Conservation (phyloP, 2,797 vertebrate genomes). For the Mastacembelus armatus region DNA sequence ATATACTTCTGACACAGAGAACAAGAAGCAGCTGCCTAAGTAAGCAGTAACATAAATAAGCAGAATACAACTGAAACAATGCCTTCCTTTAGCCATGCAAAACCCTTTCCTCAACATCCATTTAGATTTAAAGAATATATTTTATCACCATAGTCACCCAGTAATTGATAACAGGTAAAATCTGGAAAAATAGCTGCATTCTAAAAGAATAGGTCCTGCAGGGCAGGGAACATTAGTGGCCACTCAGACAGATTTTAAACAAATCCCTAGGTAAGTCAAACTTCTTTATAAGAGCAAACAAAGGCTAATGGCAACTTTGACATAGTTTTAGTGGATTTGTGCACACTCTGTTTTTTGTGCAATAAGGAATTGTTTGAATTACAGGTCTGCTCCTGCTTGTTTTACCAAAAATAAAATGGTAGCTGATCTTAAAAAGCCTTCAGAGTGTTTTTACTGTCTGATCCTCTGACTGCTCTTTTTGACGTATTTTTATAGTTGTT, state of each 20-base stretch:
- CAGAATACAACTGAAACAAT: neutral
- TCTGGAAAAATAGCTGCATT: neutral
- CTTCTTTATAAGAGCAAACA: neutral
- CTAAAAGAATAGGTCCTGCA: too few species aligned
- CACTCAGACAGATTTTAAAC: neutral
- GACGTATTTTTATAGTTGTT: neutral
- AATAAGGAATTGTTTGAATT: neutral
- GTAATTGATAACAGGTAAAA: neutral
- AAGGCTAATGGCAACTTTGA: neutral
- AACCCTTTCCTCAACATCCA: too few species aligned
- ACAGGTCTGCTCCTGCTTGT: neutral
- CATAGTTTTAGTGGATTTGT: neutral
- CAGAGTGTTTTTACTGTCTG: neutral
- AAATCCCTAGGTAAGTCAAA: neutral
- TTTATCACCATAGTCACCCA: too few species aligned
- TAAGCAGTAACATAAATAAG: neutral
- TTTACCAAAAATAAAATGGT: neutral
- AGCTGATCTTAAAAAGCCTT: too few species aligned
- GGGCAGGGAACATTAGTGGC: too few species aligned
- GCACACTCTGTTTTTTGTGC: neutral
- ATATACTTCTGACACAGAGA: conserved; percentile 32
- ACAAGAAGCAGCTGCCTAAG: conserved; percentile 6
- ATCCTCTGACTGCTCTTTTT: neutral
- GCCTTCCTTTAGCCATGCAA: neutral
- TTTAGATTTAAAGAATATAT: too few species aligned